Base-by-base conservation (phyloP, 2,797 vertebrate genomes). In the Pipistrellus pygmaeus region DNA sequence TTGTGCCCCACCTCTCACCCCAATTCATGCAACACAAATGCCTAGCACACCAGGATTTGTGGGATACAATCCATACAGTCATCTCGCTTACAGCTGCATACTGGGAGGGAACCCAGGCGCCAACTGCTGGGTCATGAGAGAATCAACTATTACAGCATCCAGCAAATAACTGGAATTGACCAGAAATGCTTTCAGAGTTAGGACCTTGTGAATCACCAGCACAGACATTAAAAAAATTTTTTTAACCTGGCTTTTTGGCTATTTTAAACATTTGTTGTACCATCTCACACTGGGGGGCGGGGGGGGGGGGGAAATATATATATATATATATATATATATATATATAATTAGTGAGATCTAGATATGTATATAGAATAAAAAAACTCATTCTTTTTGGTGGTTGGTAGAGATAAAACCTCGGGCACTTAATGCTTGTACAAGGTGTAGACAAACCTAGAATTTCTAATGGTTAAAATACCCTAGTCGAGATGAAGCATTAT, bases 11-110 rank as follows among this genome's bases (percentile, higher is more conserved):
- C 99, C 99, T 98, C 99, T 99, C 96, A 98, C 99, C 98, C 99
- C 99, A 71, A 99, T 99, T 98, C 99, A 99, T 78, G 98, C 99
- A 97, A 99, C 99, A 98, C 99, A 99, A 99, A 99, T 99, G 99
- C 99, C 99, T 99, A 99, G 99, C 99, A 99, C 99, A 98, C 97
- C 99, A 97, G 99, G 99, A 98, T 99, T 99, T 99, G 99, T 99
- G 99, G 99, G 99, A 98, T 99, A 99, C 99, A 99, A 99, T 99
- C 99, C 99, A 98, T 99, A 99, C 99, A 99, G 99, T 99, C 99
- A 99, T 98, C 99, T 99, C 99, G 99, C 99, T 99, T 99, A 99
- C 99, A 99, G 99, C 99, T 99, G 99, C 99, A 99, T 99, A 99
- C 99, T 99, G 99, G 99, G 99, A 99, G 99, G 99, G 98, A 99